Base-by-base conservation (phyloP, 1,140 invertebrate species). In the Tetramorium parvispinum region DNA sequence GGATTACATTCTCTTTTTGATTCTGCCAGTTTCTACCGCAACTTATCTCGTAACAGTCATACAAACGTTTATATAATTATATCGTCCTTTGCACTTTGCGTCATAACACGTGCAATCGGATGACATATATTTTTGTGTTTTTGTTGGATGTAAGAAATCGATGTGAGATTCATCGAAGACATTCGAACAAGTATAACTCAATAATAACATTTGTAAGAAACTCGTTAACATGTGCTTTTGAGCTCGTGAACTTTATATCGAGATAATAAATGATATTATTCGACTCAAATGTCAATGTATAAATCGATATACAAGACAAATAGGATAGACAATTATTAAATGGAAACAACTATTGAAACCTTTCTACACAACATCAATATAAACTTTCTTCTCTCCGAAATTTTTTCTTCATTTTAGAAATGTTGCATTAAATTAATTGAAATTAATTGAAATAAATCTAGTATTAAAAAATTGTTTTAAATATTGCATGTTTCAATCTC, bases 41-140 rank as follows among this genome's bases (percentile, higher is more conserved):
- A 55, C 6, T 82, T 82, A 82, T 82, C 79, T 32, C 24, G 24
- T 11, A 46, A 32, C 79, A 49, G 53, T 4, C 53, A 40, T 11
- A 24, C 40, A 73, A 73, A 73, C 61, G 49, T 83, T 63, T 59
- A 37, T 18, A 57, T 46, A 55, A 68, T 70, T 81, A 55, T 53
- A 70, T 40, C 21, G 51, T 11, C 18, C 10, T 81, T 51, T 70
- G 63, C 21, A 43, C 46, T 71, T 70, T 81, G 21, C 77, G 65
- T 81, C 65, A 70, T 51, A 37, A 40, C 27, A 24, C 10, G n/a
- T 51, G 46, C 24, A 61, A 61, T 59, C 61, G 3, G 24, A 13
- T 8, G 8, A 37, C 27, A 66, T 0, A 40, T 70, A 21, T 16
- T n/a, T 27, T 32, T 24, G n/a, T n/a, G 0, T 66, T 53, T 81